Percentiles rank a stretch among this genome's conserved stretches.
phyloP scores from a whole-genome alignment of 2,113 vertebrate species.

The Tiliqua scincoides region DNA sequence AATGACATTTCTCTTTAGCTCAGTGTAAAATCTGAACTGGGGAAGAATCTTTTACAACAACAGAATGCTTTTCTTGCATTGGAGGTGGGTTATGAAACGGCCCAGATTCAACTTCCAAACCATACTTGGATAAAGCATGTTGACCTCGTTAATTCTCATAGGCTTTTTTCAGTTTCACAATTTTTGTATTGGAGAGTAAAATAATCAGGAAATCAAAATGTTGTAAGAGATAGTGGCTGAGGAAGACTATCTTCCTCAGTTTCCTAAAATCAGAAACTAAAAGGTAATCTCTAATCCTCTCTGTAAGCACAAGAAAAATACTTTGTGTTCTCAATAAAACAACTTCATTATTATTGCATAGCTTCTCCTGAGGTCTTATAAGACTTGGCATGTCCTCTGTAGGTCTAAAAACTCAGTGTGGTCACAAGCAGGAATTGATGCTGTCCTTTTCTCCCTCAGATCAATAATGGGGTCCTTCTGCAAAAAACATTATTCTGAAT shows the following conservation, averaged over 20 bases:
- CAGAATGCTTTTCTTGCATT: too few relatives aligned
- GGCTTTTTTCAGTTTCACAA: too few relatives aligned
- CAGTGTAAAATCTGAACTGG: too few relatives aligned
- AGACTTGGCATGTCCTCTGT: constrained; percentile 3
- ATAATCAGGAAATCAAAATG: background rate
- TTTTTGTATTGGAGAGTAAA: constrained; percentile 1
- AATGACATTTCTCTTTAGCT: too few relatives aligned
- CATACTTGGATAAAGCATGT: too few relatives aligned
- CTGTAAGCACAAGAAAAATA: constrained; percentile 39
- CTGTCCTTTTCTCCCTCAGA: background rate
- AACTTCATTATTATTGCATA: constrained; percentile 67
- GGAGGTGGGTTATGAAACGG: too few relatives aligned
- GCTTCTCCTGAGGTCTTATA: constrained; percentile 48
- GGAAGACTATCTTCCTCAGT: constrained; percentile 58
- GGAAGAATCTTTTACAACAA: too few relatives aligned
- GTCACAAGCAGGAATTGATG: constrained; percentile 21
- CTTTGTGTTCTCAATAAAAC: constrained; percentile 49
- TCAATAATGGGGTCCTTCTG: background rate
- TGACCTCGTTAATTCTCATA: too few relatives aligned
- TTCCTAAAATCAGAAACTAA: constrained; percentile 45
- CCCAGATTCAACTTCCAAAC: too few relatives aligned
- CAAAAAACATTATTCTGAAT: background rate
- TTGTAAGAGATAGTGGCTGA: background rate
- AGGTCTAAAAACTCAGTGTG: constrained; percentile 40
- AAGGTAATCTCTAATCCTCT: constrained; percentile 37